Conservation (phyloP, 2,113 vertebrate genomes). For the Hymenochirus boettgeri region DNA sequence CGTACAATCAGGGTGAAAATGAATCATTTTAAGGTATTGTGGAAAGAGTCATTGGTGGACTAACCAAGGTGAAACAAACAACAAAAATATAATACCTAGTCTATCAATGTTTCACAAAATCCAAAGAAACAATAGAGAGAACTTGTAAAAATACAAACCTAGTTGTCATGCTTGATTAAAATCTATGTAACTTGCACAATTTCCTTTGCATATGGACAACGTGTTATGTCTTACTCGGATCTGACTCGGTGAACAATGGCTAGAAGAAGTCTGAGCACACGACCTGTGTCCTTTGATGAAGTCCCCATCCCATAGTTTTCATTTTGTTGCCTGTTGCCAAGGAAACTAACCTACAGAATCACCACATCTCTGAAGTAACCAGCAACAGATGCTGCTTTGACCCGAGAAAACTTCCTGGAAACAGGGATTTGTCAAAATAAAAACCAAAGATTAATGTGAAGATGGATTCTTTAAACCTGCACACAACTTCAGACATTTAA, state of each 20-base stretch:
- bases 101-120: no score
- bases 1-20: no score
- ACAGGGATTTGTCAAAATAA: constrained; percentile 88
- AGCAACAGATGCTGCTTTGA: constrained; percentile 88
- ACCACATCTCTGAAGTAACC: constrained; percentile 73
- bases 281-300: background rate
- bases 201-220: background rate
- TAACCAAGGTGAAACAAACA: no score
- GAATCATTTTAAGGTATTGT: no score
- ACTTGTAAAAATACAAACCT: no score
- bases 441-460: constrained; percentile 79
- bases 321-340: constrained; percentile 63
- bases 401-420: constrained; percentile 91
- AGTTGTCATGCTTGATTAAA: background rate
- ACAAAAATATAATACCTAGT: no score
- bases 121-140: no score
- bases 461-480: constrained; percentile 50
- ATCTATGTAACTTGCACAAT: background rate
- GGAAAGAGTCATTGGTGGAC: no score
- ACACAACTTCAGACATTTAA: constrained; percentile 14
- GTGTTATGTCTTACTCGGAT: background rate
- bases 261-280: background rate
- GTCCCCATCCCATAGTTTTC: constrained; percentile 50
- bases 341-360: constrained; percentile 71
- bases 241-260: background rate